phyloP scores from a whole-genome alignment of 2,888 invertebrate species.

The Nomada ruficornis region DNA sequence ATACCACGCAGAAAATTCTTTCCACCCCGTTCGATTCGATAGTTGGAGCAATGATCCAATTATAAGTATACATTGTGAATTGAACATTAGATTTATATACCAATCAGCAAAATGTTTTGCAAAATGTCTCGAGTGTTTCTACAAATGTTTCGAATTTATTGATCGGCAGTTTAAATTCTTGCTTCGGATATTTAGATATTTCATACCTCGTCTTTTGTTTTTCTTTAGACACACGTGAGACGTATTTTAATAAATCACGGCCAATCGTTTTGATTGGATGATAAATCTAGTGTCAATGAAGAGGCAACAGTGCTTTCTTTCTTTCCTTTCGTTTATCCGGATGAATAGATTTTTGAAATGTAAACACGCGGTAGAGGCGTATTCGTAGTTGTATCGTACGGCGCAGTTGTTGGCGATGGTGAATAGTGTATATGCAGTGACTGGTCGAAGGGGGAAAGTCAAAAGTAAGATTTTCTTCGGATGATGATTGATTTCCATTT shows the following conservation, averaged over 20 bases:
- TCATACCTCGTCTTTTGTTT: too few species aligned
- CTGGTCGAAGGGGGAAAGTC: constrained; percentile 11
- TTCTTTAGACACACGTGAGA: too few species aligned
- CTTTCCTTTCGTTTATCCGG: constrained; percentile 13
- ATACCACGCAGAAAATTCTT: constrained; percentile 42
- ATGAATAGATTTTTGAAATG: constrained; percentile 22
- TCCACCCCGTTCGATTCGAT: constrained; percentile 21
- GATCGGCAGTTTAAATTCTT: too few species aligned
- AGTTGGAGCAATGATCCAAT: constrained; percentile 10
- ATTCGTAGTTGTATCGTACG: constrained; percentile 27
- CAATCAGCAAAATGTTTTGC: too few species aligned
- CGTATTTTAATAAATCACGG: too few species aligned
- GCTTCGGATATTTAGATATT: too few species aligned
- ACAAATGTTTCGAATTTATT: too few species aligned
- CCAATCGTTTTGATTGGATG: too few species aligned
- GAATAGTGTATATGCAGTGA: not conserved
- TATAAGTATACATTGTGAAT: constrained; percentile 30
- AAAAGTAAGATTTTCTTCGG: not conserved
- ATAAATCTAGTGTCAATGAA: too few species aligned
- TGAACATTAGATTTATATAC: not conserved
- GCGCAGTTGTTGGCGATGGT: constrained; percentile 10
- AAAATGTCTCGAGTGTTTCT: too few species aligned
- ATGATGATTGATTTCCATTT: too few species aligned
- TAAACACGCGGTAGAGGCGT: constrained; percentile 31
- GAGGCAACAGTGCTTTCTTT: constrained; percentile 23